Percentiles rank a stretch among this genome's conserved stretches.
Conservation (phyloP, 2,888 invertebrate species). For the Eumerus sabulonum region DNA sequence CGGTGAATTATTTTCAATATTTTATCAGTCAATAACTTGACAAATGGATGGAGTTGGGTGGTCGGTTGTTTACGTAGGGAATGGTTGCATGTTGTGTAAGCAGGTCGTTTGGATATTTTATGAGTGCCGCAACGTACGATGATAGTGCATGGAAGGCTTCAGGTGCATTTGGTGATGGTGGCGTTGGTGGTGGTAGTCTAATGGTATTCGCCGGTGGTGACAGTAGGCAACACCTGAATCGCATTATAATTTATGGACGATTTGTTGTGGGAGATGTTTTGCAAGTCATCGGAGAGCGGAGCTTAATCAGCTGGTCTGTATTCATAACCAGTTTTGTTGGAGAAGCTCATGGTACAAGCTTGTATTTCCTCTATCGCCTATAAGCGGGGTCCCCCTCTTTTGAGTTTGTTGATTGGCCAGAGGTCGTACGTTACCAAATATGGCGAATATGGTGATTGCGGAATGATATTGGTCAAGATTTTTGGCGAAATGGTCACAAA, state of each 20-base stretch:
- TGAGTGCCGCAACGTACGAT: conserved; percentile 52
- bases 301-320: too few relatives aligned
- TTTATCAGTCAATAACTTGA: conserved; percentile 69
- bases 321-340: too few relatives aligned
- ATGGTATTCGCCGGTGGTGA: conserved; percentile 5
- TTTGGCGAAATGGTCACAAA: too few relatives aligned
- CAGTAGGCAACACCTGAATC: conserved; percentile 60
- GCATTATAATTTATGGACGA: conserved; percentile 45
- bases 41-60: conserved; percentile 50
- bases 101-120: conserved; percentile 64
- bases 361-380: too few relatives aligned
- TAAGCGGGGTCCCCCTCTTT: too few relatives aligned
- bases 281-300: too few relatives aligned
- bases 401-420: too few relatives aligned
- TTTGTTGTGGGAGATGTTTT: conserved; percentile 8
- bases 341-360: too few relatives aligned
- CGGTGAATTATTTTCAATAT: conserved; percentile 67
- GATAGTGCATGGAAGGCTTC: conserved; percentile 28
- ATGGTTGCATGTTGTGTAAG: conserved; percentile 24
- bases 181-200: neutral
- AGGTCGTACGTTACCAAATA: too few relatives aligned
- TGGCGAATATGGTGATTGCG: too few relatives aligned
- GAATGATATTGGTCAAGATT: too few relatives aligned
- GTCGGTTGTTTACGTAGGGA: conserved; percentile 22
- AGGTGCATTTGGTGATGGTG: conserved; percentile 4